Conservation (phyloP, 2,888 invertebrate genomes). For the Tricholauxania praeusta region DNA sequence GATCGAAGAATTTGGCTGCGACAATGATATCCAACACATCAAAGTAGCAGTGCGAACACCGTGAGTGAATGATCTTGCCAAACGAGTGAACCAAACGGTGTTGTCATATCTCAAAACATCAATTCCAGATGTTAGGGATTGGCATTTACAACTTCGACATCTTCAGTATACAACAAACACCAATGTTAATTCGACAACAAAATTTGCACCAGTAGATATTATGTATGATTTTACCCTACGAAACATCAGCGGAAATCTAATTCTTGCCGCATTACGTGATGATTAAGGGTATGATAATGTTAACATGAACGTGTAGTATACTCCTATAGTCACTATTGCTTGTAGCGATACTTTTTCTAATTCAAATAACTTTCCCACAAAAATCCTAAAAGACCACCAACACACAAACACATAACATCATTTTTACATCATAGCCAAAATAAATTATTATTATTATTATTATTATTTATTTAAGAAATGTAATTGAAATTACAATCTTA, state of each 20-base stretch:
- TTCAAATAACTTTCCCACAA: too few relatives aligned
- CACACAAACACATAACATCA: too few relatives aligned
- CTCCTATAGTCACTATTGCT: too few relatives aligned
- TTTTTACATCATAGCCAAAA: too few relatives aligned
- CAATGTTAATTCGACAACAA: conserved; percentile 13
- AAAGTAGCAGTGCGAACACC: conserved; percentile 44
- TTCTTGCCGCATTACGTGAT: conserved; percentile 35
- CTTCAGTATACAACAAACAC: conserved; percentile 45
- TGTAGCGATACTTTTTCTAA: too few relatives aligned
- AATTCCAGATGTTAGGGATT: conserved; percentile 29
- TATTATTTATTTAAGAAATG: too few relatives aligned
- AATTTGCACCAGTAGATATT: conserved; percentile 42
- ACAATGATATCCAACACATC: conserved; percentile 42
- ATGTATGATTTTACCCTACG: conserved; percentile 45
- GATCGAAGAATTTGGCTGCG: conserved; percentile 35
- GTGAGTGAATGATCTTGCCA: conserved; percentile 39
- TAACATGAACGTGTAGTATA: conserved; percentile 7
- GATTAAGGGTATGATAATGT: conserved; percentile 8
- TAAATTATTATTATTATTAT: too few relatives aligned
- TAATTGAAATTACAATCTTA: too few relatives aligned
- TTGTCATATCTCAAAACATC: conserved; percentile 39
- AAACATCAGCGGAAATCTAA: conserved; percentile 37
- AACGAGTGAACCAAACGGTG: conserved; percentile 35
- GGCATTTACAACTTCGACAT: conserved; percentile 41
- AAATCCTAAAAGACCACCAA: too few relatives aligned